These are phyloP conservation scores for Xestia xanthographa DNA, from an alignment of 2,888 invertebrate species.

Conservation along the genomic window DNA sequence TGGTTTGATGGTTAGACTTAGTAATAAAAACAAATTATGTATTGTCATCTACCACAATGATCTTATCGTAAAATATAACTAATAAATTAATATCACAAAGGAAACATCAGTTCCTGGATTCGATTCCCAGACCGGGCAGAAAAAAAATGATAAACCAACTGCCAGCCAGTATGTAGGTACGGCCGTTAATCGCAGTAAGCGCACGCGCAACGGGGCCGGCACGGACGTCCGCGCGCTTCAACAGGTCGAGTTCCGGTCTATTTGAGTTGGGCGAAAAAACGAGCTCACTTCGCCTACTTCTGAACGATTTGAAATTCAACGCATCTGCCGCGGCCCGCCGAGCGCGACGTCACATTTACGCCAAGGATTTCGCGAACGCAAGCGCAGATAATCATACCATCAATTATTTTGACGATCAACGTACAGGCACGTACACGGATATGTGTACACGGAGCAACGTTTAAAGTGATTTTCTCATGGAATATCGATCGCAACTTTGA, in stretches of 20 bases:
- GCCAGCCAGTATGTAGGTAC: constrained; percentile 63
- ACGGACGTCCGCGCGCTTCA: constrained; percentile 78
- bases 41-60: constrained; percentile 25
- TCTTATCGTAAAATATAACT: neutral
- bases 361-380: constrained; percentile 66
- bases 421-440: constrained; percentile 20
- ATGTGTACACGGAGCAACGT: neutral
- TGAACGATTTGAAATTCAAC: constrained; percentile 77
- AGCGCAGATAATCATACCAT: constrained; percentile 58
- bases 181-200: constrained; percentile 37
- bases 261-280: constrained; percentile 78
- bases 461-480: neutral
- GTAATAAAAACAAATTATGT: constrained; percentile 47
- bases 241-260: constrained; percentile 83
- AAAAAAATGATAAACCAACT: neutral
- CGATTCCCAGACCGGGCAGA: neutral
- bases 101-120: neutral
- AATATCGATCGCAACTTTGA: neutral
- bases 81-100: neutral
- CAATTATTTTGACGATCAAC: constrained; percentile 61
- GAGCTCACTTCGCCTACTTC: constrained; percentile 69
- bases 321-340: constrained; percentile 72
- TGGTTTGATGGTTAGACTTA: constrained; percentile 15
- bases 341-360: constrained; percentile 77
- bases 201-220: constrained; percentile 71